Conservation (phyloP, 1,140 invertebrate species). For the Chelonus insularis region DNA sequence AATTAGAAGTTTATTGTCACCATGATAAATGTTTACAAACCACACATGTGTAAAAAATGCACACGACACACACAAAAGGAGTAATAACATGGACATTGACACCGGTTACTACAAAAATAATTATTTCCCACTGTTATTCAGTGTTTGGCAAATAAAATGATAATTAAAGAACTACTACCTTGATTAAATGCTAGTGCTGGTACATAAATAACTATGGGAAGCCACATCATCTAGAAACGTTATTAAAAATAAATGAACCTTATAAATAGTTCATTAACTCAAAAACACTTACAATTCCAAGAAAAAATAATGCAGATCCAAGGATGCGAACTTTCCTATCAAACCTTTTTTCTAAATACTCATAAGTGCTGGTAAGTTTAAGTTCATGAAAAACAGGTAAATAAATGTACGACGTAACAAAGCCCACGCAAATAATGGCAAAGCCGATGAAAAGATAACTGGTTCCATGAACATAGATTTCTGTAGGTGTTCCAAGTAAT, state of each 20-base stretch:
- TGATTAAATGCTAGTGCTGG: conserved; percentile 76
- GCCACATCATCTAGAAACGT: conserved; percentile 67
- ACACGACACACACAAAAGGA: conserved; percentile 82
- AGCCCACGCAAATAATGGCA: conserved; percentile 66
- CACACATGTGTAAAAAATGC: conserved; percentile 90
- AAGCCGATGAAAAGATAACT: conserved; percentile 69
- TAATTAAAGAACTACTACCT: conserved; percentile 57
- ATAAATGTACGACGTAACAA: conserved; percentile 71
- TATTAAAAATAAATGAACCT: conserved; percentile 3
- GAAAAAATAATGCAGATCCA: conserved; percentile 73
- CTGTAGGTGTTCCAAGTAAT: conserved; percentile 77
- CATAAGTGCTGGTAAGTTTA: conserved; percentile 79
- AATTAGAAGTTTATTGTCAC: conserved; percentile 45
- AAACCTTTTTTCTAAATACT: conserved; percentile 82
- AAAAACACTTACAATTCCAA: conserved; percentile 66
- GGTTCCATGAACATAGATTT: conserved; percentile 80
- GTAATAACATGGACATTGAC: conserved; percentile 82
- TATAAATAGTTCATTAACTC: neutral
- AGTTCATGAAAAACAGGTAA: conserved; percentile 83
- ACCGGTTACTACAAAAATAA: conserved; percentile 73
- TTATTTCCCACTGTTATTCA: neutral
- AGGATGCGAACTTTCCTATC: conserved; percentile 71
- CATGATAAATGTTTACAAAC: conserved; percentile 70
- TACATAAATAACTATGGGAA: conserved; percentile 74
- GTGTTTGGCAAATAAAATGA: conserved; percentile 17